A percentile compares a stretch with the other conserved stretches of the same genome.
These are phyloP conservation scores for Callyntrura guangdongensis DNA, from an alignment of 2,888 invertebrate species.

Conservation along the genomic window DNA sequence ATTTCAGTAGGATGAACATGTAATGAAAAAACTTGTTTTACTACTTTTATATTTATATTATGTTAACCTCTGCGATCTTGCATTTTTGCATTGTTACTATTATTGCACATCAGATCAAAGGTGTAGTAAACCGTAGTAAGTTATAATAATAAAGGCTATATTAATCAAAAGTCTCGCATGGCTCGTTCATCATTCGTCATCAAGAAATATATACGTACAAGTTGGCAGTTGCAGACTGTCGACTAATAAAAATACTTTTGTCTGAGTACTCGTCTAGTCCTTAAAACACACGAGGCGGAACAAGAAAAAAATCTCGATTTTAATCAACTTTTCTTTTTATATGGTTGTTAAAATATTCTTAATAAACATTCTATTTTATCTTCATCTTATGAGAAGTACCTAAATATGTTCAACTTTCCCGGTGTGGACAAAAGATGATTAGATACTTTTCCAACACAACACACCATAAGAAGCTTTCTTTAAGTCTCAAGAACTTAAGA, in stretches of 20 bases:
- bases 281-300: background rate
- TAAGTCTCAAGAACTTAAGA: no score
- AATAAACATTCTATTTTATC: no score
- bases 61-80: background rate
- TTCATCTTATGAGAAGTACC: no score
- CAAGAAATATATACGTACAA: background rate
- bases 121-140: background rate
- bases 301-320: background rate
- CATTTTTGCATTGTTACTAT: background rate
- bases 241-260: background rate
- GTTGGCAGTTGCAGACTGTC: background rate
- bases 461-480: no score
- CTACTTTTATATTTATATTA: conserved; percentile 57
- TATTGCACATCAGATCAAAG: background rate
- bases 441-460: no score
- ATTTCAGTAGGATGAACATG: conserved; percentile 19
- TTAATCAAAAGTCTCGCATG: conserved; percentile 28
- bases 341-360: no score
- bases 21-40: conserved; percentile 71
- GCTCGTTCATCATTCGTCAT: background rate
- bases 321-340: background rate
- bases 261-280: background rate
- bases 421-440: no score
- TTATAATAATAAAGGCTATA: background rate
- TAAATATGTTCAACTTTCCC: no score